Conservation (phyloP, 2,113 vertebrate species). For the Capricornis sumatraensis region DNA sequence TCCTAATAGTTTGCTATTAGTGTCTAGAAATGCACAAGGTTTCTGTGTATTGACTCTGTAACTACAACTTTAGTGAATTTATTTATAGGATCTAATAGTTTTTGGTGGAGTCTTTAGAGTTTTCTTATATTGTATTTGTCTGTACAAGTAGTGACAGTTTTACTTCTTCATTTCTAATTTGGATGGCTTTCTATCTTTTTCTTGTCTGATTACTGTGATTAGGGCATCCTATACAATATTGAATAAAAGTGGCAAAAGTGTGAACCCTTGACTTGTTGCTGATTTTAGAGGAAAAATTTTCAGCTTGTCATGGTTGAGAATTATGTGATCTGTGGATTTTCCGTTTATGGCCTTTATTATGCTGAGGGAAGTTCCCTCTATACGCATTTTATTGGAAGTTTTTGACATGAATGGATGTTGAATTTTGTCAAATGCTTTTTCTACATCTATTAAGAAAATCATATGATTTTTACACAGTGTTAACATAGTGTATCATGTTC, state of each 20-base stretch:
- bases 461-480: not conserved
- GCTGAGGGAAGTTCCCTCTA: not conserved
- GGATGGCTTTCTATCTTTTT: not conserved
- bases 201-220: not conserved
- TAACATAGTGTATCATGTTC: not conserved
- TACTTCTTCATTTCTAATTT: not conserved
- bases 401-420: not conserved
- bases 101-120: not conserved
- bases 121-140: not conserved
- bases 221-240: not conserved
- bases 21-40: not conserved
- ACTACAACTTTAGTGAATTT: not conserved
- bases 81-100: not conserved
- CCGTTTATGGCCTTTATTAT: not conserved
- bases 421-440: not conserved
- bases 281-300: not conserved
- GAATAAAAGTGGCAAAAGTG: not conserved
- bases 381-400: not conserved
- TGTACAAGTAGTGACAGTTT: not conserved
- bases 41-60: not conserved
- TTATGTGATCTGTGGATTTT: not conserved
- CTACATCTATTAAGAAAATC: not conserved
- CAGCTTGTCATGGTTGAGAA: not conserved
- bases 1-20: not conserved
- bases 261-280: not conserved